phyloP scores from a whole-genome alignment of 2,797 vertebrate species.

The Ceryle rudis region DNA sequence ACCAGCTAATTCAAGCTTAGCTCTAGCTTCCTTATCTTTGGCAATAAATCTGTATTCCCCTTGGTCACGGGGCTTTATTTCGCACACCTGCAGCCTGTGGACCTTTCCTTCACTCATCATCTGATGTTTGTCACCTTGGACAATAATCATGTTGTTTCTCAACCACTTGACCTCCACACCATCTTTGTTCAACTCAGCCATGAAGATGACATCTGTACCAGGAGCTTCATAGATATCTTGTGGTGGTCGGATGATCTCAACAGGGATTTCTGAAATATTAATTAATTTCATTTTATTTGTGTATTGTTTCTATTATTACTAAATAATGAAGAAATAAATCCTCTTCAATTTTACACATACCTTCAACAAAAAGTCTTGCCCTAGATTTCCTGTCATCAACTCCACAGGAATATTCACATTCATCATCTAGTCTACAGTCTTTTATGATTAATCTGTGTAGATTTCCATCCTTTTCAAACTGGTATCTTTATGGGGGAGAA shows the following conservation, averaged over 20 bases:
- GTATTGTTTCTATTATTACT: neutral
- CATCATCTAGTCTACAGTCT: slow-evolving; percentile 94
- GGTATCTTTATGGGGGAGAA: slow-evolving; percentile 80
- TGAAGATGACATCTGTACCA: slow-evolving; percentile 90
- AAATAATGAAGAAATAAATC: neutral
- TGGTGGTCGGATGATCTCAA: slow-evolving; percentile 95
- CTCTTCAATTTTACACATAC: slow-evolving; percentile 67
- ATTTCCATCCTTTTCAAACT: slow-evolving; percentile 92
- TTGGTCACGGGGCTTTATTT: slow-evolving; percentile 94
- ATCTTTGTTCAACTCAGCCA: slow-evolving; percentile 96
- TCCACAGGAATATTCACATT: slow-evolving; percentile 97
- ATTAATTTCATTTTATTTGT: neutral
- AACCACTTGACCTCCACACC: slow-evolving; percentile 96
- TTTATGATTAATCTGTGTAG: slow-evolving; percentile 89
- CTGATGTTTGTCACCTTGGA: slow-evolving; percentile 98
- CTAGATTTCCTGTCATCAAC: slow-evolving; percentile 94
- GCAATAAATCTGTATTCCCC: slow-evolving; percentile 95
- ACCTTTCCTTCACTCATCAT: slow-evolving; percentile 98
- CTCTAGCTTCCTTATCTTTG: slow-evolving; percentile 96
- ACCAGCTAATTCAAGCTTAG: slow-evolving; percentile 97
- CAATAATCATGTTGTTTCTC: slow-evolving; percentile 95
- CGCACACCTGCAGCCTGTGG: slow-evolving; percentile 94
- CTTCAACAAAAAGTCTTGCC: slow-evolving; percentile 96
- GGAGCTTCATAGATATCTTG: slow-evolving; percentile 91
- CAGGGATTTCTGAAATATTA: slow-evolving; percentile 87